Conservation (phyloP, 1,140 invertebrate species). For the Halictus rubicundus region DNA sequence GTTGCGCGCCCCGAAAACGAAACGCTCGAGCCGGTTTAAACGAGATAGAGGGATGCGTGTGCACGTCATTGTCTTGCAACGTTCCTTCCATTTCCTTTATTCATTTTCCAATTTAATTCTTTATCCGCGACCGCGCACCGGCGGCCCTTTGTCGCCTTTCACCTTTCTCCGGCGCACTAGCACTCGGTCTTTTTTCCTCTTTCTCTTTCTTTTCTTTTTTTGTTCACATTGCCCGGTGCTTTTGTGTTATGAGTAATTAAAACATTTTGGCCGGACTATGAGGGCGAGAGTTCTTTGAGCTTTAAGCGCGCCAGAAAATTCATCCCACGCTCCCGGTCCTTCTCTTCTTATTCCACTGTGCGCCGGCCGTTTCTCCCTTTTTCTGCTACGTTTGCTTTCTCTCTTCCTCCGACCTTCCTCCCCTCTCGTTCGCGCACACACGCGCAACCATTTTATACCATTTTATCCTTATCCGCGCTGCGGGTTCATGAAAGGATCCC, state of each 20-base stretch:
- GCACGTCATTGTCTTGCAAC: conserved; percentile 44
- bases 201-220: no score
- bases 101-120: conserved; percentile 60
- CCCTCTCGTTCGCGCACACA: background rate
- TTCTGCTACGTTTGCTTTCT: no score
- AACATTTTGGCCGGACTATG: conserved; percentile 69
- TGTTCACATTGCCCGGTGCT: conserved; percentile 48
- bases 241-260: conserved; percentile 73
- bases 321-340: conserved; percentile 41
- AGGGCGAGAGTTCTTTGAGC: conserved; percentile 65
- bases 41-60: conserved; percentile 29
- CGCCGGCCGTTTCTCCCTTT: no score
- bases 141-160: conserved; percentile 56
- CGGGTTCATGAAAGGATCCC: conserved; percentile 32
- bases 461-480: conserved; percentile 1
- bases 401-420: no score
- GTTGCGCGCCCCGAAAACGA: conserved; percentile 11
- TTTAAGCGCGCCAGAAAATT: conserved; percentile 68
- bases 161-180: conserved; percentile 49
- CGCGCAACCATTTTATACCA: background rate
- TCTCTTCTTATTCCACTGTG: background rate
- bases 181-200: conserved; percentile 15
- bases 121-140: conserved; percentile 34
- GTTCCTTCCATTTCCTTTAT: conserved; percentile 31
- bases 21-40: background rate